Evolutionary conservation across 2,888 invertebrate genomes (phyloP).

Genomic region (Pyrochroa serraticornis): DNA sequence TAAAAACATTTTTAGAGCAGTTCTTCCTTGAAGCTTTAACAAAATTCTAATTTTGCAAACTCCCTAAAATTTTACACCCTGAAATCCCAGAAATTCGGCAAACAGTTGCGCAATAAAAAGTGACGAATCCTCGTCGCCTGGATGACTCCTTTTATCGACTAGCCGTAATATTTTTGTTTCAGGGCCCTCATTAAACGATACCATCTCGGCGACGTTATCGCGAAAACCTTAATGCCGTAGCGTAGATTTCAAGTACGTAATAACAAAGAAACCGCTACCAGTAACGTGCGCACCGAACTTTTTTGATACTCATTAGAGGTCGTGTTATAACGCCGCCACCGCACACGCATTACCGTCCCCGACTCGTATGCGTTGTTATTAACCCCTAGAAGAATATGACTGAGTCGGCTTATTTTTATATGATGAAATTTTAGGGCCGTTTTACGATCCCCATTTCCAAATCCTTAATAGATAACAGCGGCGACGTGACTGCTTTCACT

Average conservation of each 20-base stretch:
- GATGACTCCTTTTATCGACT: no score
- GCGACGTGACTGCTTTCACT: slow-evolving; percentile 10
- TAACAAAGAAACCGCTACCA: slow-evolving; percentile 13
- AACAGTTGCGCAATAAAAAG: no score
- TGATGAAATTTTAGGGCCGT: slow-evolving; percentile 20
- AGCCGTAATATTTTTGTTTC: no score
- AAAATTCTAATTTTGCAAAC: no score
- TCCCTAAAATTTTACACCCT: no score
- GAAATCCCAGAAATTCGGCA: no score
- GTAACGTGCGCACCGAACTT: slow-evolving; percentile 15
- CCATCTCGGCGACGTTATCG: no score
- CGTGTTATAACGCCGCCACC: slow-evolving; percentile 7
- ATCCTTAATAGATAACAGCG: slow-evolving; percentile 20
- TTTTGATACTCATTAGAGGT: slow-evolving; percentile 14
- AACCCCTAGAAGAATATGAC: slow-evolving; percentile 14
- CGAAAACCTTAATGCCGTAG: not conserved
- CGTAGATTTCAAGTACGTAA: slow-evolving; percentile 9
- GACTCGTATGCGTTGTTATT: slow-evolving; percentile 13
- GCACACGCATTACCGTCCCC: slow-evolving; percentile 15
- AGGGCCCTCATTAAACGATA: no score
- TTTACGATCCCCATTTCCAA: slow-evolving; percentile 17
- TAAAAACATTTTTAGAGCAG: no score
- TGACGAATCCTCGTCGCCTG: no score
- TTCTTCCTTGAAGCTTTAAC: no score
- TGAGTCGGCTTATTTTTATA: slow-evolving; percentile 24